These are phyloP conservation scores for Tubulanus polymorphus DNA, from an alignment of 2,888 invertebrate genomes.

Conservation along the genomic window DNA sequence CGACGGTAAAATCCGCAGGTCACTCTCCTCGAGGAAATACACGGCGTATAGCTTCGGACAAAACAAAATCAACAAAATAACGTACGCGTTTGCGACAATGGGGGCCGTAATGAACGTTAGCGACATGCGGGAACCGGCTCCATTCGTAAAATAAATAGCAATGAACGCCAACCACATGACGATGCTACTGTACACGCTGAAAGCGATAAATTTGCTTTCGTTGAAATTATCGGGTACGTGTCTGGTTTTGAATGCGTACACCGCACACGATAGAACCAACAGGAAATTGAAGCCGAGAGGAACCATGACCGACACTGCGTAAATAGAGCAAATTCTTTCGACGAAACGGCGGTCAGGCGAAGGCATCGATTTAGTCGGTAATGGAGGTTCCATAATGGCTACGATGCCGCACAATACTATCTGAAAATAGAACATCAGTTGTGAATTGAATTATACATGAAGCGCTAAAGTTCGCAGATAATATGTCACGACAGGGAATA, in stretches of 20 bases:
- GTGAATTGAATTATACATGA: no score
- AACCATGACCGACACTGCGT: no score
- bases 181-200: slow-evolving; percentile 33
- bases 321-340: no score
- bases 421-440: background rate
- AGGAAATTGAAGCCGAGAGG: slow-evolving; percentile 32
- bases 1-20: no score
- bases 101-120: slow-evolving; percentile 25
- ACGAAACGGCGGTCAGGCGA: background rate
- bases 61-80: slow-evolving; percentile 27
- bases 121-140: slow-evolving; percentile 18
- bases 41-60: slow-evolving; percentile 29
- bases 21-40: slow-evolving; percentile 7
- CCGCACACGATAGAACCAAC: slow-evolving; percentile 29
- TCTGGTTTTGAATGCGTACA: slow-evolving; percentile 31
- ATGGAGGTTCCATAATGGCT: background rate
- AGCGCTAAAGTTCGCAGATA: no score
- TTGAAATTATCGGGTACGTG: slow-evolving; percentile 34
- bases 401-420: background rate
- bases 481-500: no score
- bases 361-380: background rate
- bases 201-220: slow-evolving; percentile 32
- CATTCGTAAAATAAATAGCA: slow-evolving; percentile 28
- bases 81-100: slow-evolving; percentile 24
- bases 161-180: slow-evolving; percentile 34